These are phyloP conservation scores for Stichodactyla helianthus DNA, from an alignment of 64 coral and sea anemone species.

Conservation along the genomic window DNA sequence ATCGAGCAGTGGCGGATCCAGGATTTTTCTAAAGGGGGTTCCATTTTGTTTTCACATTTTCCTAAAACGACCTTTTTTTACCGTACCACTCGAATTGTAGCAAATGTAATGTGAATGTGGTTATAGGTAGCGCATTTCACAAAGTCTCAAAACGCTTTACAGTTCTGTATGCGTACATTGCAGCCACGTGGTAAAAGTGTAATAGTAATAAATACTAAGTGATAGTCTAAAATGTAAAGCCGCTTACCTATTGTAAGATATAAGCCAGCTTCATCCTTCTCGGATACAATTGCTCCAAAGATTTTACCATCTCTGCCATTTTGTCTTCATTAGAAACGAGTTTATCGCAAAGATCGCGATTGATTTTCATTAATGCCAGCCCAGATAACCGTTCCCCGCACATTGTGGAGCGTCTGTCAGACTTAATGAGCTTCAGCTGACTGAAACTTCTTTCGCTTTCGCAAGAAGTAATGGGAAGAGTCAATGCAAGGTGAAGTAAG, in stretches of 20 bases:
- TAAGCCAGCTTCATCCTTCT: neutral
- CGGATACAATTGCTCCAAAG: neutral
- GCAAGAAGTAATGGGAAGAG: no score
- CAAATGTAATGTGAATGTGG: slow-evolving; percentile 15
- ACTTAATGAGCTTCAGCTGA: neutral
- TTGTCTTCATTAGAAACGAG: neutral
- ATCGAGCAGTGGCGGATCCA: slow-evolving; percentile 35
- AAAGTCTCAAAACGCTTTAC: slow-evolving; percentile 7
- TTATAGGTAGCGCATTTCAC: slow-evolving; percentile 17
- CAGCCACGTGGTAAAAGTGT: no score
- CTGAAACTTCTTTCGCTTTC: no score
- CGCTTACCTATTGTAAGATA: neutral
- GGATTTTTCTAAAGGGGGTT: neutral
- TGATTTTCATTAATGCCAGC: neutral
- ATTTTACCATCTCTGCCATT: neutral
- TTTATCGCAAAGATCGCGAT: neutral
- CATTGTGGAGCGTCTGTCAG: slow-evolving; percentile 2
- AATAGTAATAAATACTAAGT: no score
- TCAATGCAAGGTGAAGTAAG: no score
- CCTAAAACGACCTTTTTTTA: neutral
- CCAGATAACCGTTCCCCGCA: neutral
- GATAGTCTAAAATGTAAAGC: no score
- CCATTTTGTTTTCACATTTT: slow-evolving; percentile 10
- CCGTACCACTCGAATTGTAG: neutral
- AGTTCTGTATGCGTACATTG: neutral